Evolutionary conservation across 1,140 invertebrate genomes (phyloP).

Genomic region (Drosophila funebris): DNA sequence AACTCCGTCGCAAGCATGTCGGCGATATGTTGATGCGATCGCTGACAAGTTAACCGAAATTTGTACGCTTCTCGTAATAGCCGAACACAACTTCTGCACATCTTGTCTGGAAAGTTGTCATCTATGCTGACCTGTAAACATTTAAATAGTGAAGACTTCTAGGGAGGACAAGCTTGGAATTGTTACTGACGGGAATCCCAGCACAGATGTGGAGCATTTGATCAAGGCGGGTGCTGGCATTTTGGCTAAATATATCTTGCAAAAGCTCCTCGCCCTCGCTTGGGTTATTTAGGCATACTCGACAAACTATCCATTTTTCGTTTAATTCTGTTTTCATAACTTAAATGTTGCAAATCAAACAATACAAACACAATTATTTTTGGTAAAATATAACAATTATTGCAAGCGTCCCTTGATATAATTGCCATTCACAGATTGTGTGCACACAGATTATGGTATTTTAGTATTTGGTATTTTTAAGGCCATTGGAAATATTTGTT

Average conservation of each 20-base stretch:
- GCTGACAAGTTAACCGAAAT: conserved; percentile 67
- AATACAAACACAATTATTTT: conserved; percentile 23
- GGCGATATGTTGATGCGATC: conserved; percentile 66
- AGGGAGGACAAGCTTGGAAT: too few species aligned
- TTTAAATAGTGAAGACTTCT: not conserved
- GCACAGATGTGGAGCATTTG: conserved; percentile 84
- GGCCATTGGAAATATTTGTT: not conserved
- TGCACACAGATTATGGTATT: not conserved
- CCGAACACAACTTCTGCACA: conserved; percentile 66
- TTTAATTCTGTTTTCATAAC: conserved; percentile 64
- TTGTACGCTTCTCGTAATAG: conserved; percentile 54
- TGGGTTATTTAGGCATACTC: conserved; percentile 84
- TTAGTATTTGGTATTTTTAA: conserved; percentile 30
- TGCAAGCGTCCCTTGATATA: conserved; percentile 31
- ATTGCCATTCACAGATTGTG: conserved; percentile 21
- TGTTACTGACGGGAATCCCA: conserved; percentile 57
- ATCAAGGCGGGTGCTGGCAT: conserved; percentile 83
- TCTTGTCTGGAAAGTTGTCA: conserved; percentile 72
- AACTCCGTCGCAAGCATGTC: conserved; percentile 56
- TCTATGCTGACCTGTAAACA: conserved; percentile 53
- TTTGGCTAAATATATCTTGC: conserved; percentile 85
- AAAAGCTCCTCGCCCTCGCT: conserved; percentile 81
- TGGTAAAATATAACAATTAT: conserved; percentile 28
- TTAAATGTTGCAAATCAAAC: conserved; percentile 15
- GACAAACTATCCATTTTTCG: conserved; percentile 86